These are phyloP conservation scores for Oncorhynchus keta DNA, from an alignment of 2,113 vertebrate genomes.

Conservation along the genomic window DNA sequence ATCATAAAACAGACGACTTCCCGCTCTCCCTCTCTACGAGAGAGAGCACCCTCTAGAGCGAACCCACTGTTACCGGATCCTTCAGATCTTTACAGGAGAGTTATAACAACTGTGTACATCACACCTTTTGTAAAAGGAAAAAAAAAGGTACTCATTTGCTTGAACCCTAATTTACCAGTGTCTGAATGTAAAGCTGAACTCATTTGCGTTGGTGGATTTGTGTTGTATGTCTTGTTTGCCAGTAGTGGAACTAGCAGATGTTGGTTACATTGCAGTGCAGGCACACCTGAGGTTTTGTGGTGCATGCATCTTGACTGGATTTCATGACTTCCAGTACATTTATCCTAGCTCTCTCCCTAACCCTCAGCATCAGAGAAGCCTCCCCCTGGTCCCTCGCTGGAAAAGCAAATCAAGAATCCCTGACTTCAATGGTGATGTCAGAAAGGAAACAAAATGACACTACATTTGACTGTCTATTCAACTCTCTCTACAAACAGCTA, in stretches of 20 bases:
- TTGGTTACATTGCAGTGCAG: slow-evolving; percentile 53
- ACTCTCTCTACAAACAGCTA: background rate
- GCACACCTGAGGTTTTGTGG: slow-evolving; percentile 32
- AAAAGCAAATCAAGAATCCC: slow-evolving; percentile 16
- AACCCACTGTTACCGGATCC: too few relatives aligned
- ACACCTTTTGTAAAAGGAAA: too few relatives aligned
- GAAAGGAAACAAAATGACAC: background rate
- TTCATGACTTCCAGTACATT: slow-evolving; percentile 12
- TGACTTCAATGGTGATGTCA: background rate
- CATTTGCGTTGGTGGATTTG: background rate
- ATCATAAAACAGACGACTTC: too few relatives aligned
- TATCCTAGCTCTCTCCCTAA: background rate
- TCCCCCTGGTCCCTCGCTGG: slow-evolving; percentile 5
- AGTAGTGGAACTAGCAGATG: slow-evolving; percentile 70
- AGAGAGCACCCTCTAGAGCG: too few relatives aligned
- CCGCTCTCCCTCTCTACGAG: too few relatives aligned
- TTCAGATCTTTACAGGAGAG: too few relatives aligned
- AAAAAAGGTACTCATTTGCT: too few relatives aligned
- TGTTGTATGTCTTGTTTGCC: slow-evolving; percentile 30
- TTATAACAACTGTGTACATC: too few relatives aligned
- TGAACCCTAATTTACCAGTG: background rate
- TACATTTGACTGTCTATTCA: background rate
- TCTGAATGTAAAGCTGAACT: background rate
- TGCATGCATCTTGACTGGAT: slow-evolving; percentile 41
- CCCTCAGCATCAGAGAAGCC: background rate